Evolutionary conservation across 2,888 invertebrate species (phyloP), one percentile per base, ranked within the genome.

Genomic region (Idaea biselata): DNA sequence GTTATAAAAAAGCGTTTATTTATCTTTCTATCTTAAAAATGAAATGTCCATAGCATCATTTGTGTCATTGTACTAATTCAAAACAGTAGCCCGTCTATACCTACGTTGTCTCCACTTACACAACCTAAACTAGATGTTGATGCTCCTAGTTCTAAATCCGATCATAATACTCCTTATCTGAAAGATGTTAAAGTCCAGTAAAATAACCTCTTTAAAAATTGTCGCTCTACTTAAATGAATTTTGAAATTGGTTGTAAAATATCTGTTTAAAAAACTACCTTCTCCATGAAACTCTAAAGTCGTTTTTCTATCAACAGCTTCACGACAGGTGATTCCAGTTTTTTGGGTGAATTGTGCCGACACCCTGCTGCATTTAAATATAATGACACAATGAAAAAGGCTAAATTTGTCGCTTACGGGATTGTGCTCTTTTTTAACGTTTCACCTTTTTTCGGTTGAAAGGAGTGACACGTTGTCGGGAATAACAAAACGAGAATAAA

Each of bases 341-440:
- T 82, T 82, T 85, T 82, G 64, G 75, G 79, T 77, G 72, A 81
- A 82, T 79, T 79, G 80, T 78, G 80, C 72, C 76, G 73, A 77
- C 79, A 80, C 81, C 79, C 78, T 66, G 75, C 79, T 83, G 82
- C 80, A 83, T 88, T 89, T 84, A 82, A 88, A 87, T 83, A 80
- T 86, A 85, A 87, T 82, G 82, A 79, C 76, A 79, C 80, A 82
- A 81, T 82, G 80, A 82, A 84, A 70, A 85, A 81, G 79, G 77
- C 78, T 74, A 80, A 84, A 87, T 87, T 88, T 84, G 83, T 84
- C 79, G 77, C 71, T 81, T 79, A 75, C 71, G 73, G 70, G 75
- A 72, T 75, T 78, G 66, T 70, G 68, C 63, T 68, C 65, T 72
- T 69, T 73, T 69, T 70, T 65, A 65, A 63, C 65, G 65, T 70